phyloP scores from a whole-genome alignment of 2,888 invertebrate genomes.

The Dioctria linearis region DNA sequence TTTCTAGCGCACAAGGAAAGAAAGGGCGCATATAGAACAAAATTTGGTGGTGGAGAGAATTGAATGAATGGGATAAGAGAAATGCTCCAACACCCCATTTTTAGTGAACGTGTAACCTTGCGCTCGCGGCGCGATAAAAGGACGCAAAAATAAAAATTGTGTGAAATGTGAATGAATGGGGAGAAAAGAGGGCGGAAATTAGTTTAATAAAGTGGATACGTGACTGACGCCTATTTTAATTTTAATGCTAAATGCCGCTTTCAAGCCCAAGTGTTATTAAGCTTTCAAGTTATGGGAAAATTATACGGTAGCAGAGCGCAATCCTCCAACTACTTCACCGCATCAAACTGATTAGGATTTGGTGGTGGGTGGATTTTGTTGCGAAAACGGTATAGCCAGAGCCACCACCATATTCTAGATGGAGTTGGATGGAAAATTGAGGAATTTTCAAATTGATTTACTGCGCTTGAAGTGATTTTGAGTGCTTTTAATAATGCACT shows the following conservation, averaged over 20 bases:
- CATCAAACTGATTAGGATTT: too few species aligned
- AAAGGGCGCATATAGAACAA: not conserved
- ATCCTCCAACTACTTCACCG: not conserved
- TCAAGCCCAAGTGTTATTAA: conserved; percentile 55
- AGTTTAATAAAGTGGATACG: conserved; percentile 57
- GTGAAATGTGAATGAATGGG: conserved; percentile 7
- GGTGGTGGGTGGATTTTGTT: too few species aligned
- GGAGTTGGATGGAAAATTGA: conserved; percentile 6
- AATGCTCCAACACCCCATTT: conserved; percentile 30
- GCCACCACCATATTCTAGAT: too few species aligned
- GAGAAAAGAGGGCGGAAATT: conserved; percentile 49
- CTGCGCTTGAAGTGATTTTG: conserved; percentile 17
- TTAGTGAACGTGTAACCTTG: conserved; percentile 31
- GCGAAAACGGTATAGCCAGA: too few species aligned
- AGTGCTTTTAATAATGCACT: conserved; percentile 6
- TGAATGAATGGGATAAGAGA: too few species aligned
- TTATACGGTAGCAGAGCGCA: conserved; percentile 44
- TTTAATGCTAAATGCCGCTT: conserved; percentile 55
- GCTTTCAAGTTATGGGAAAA: conserved; percentile 53
- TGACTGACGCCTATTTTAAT: conserved; percentile 57
- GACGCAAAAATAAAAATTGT: conserved; percentile 42
- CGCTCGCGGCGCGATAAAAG: conserved; percentile 36
- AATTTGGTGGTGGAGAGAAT: not conserved
- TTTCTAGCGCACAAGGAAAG: not conserved
- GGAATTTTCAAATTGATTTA: conserved; percentile 48